phyloP scores from a whole-genome alignment of 2,888 invertebrate species.

The Dermolepida albohirtum region DNA sequence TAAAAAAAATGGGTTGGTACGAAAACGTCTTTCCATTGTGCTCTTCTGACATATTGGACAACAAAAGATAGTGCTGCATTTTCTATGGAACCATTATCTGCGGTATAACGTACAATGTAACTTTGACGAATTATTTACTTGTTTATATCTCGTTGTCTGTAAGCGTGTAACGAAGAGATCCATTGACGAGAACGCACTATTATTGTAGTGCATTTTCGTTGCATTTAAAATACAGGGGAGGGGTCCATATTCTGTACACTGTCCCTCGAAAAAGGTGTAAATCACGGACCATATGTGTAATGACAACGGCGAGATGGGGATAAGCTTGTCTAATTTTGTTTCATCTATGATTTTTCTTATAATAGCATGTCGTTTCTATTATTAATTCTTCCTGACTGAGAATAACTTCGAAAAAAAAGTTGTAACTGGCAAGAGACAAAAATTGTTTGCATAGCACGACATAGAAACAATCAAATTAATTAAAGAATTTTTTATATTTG shows the following conservation, averaged over 20 bases:
- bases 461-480: no score
- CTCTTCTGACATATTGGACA: slow-evolving; percentile 10
- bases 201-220: no score
- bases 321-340: slow-evolving; percentile 4
- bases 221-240: slow-evolving; percentile 8
- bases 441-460: no score
- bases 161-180: slow-evolving; percentile 10
- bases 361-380: no score
- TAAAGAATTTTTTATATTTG: no score
- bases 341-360: no score
- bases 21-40: neutral
- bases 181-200: neutral
- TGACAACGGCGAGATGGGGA: neutral
- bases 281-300: slow-evolving; percentile 8
- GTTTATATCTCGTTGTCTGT: slow-evolving; percentile 15
- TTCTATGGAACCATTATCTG: slow-evolving; percentile 4
- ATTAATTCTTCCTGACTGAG: no score
- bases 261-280: slow-evolving; percentile 10
- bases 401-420: no score
- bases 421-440: no score
- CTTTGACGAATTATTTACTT: slow-evolving; percentile 16
- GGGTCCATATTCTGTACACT: neutral
- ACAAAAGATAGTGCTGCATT: slow-evolving; percentile 14
- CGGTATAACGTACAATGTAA: slow-evolving; percentile 2
- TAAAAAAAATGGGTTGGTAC: slow-evolving; percentile 7